phyloP scores from a whole-genome alignment of 2,113 vertebrate genomes.

The Argyrosomus japonicus region DNA sequence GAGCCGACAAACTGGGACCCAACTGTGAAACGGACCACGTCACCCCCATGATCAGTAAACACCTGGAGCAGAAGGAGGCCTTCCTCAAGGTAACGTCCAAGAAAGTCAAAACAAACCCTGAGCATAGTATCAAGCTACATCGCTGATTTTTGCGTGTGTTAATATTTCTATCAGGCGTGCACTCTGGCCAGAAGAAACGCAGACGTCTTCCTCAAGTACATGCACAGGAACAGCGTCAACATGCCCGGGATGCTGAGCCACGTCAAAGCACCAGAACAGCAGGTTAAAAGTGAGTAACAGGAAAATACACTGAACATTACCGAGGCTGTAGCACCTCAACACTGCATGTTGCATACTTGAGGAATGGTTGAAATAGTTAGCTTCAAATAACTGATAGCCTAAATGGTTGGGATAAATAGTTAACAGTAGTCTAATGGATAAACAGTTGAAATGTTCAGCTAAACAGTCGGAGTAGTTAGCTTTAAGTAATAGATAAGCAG shows the following conservation, averaged over 20 bases:
- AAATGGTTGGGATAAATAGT: no score
- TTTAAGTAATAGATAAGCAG: not conserved
- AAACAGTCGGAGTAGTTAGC: not conserved
- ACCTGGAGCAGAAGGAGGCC: slow-evolving; percentile 97
- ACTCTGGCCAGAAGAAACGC: slow-evolving; percentile 96
- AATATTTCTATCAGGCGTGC: slow-evolving; percentile 87
- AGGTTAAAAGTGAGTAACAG: slow-evolving; percentile 95
- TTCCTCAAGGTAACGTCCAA: slow-evolving; percentile 91
- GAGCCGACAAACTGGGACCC: slow-evolving; percentile 96
- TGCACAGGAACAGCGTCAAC: slow-evolving; percentile 98
- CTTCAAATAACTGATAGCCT: not conserved
- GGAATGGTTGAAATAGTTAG: not conserved
- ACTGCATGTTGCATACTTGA: not conserved
- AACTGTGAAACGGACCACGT: slow-evolving; percentile 98
- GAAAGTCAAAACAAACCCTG: not conserved
- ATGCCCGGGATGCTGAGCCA: slow-evolving; percentile 99
- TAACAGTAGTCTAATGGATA: not conserved
- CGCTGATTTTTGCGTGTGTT: slow-evolving; percentile 3
- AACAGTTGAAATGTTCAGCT: not conserved
- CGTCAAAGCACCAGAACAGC: slow-evolving; percentile 97
- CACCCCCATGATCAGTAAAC: slow-evolving; percentile 98
- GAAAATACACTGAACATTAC: not conserved
- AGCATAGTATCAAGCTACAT: not conserved
- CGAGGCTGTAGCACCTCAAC: not conserved
- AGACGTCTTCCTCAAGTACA: slow-evolving; percentile 98